Percentiles rank a stretch among this genome's conserved stretches.
These are phyloP conservation scores for Chloromyia formosa DNA, from an alignment of 2,888 invertebrate species.

Conservation along the genomic window DNA sequence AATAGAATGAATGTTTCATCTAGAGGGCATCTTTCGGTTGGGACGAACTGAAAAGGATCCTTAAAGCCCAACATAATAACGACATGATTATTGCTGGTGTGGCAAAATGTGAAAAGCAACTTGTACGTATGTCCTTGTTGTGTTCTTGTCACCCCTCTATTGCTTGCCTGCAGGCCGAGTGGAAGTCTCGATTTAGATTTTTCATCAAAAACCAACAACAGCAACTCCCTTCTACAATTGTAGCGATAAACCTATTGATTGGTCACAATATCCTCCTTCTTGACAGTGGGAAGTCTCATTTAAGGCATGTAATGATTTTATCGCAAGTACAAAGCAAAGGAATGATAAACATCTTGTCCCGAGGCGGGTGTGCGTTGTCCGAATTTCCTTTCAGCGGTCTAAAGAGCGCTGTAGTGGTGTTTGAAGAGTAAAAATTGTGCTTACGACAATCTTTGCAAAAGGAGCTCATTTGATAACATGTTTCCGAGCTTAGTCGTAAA, in stretches of 20 bases:
- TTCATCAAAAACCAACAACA: background rate
- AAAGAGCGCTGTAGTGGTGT: no score
- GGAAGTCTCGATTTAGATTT: background rate
- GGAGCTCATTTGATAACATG: no score
- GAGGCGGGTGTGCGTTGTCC: background rate
- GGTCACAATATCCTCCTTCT: slow-evolving; percentile 2
- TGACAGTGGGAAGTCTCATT: background rate
- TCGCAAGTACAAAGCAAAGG: background rate
- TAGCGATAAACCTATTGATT: slow-evolving; percentile 17
- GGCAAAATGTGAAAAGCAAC: slow-evolving; percentile 32
- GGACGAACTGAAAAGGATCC: background rate
- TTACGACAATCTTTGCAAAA: no score
- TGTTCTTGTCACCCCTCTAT: background rate
- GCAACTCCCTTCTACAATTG: background rate
- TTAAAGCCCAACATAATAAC: slow-evolving; percentile 12
- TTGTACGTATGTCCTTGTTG: background rate
- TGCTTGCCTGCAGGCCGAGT: background rate
- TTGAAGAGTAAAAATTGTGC: no score
- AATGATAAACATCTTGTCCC: slow-evolving; percentile 9
- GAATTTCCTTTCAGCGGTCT: background rate
- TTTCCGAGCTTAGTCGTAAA: no score
- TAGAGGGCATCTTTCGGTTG: no score
- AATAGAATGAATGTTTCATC: no score
- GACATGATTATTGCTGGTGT: slow-evolving; percentile 41
- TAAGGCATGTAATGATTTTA: background rate